phyloP scores from a whole-genome alignment of 2,797 vertebrate species.

The Epinephelus malabaricus region DNA sequence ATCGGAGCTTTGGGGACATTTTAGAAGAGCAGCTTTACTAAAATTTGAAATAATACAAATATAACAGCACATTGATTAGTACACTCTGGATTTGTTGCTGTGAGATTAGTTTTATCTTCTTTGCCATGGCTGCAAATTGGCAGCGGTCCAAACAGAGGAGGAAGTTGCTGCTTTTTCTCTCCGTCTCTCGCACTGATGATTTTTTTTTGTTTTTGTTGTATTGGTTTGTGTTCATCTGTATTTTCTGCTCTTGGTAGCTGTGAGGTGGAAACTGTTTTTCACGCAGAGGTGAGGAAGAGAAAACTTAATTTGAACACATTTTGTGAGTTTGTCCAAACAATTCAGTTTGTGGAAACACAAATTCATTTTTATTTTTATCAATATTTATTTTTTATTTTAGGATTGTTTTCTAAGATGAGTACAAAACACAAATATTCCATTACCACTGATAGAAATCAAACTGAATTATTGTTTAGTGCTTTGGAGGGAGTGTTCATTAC shows the following conservation, averaged over 20 bases:
- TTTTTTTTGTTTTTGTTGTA: background rate
- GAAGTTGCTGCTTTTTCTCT: background rate
- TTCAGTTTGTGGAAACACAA: too few relatives aligned
- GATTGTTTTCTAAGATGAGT: too few relatives aligned
- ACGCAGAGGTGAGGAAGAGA: background rate
- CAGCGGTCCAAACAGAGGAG: background rate
- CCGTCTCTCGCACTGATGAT: background rate
- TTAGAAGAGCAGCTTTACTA: background rate
- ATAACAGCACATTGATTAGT: conserved; percentile 1
- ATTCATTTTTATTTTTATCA: too few relatives aligned
- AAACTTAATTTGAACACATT: too few relatives aligned
- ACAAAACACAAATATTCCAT: background rate
- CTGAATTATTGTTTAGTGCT: background rate
- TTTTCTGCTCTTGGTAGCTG: background rate
- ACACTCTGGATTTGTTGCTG: conserved; percentile 1
- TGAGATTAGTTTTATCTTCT: conserved; percentile 39
- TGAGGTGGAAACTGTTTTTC: background rate
- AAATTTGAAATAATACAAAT: conserved; percentile 25
- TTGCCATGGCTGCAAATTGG: conserved; percentile 21
- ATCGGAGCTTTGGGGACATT: conserved; percentile 10
- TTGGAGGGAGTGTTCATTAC: too few relatives aligned
- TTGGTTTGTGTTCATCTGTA: background rate
- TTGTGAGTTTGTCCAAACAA: too few relatives aligned
- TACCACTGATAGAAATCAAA: background rate
- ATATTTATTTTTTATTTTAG: too few relatives aligned